phyloP scores from a whole-genome alignment of 2,888 invertebrate genomes.

The Formica aserva region DNA sequence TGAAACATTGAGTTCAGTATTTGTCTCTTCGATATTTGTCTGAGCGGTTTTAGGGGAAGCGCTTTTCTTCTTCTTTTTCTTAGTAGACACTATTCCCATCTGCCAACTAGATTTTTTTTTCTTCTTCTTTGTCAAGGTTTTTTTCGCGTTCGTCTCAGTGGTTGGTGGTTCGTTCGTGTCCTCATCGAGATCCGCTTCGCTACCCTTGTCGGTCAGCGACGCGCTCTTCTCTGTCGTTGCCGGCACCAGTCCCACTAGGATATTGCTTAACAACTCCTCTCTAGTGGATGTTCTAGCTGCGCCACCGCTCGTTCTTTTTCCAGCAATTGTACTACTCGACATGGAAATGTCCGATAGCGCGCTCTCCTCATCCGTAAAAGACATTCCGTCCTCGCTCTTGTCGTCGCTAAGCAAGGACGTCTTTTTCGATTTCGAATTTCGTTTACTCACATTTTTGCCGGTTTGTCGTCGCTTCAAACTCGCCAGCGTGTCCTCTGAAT shows the following conservation, averaged over 20 bases:
- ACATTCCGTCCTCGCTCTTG: constrained; percentile 65
- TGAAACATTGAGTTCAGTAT: background rate
- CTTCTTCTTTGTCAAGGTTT: constrained; percentile 70
- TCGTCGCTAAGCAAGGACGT: constrained; percentile 39
- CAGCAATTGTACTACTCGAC: constrained; percentile 70
- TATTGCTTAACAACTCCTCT: constrained; percentile 75
- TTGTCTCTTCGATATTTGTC: background rate
- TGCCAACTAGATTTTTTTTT: constrained; percentile 81
- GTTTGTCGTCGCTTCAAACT: constrained; percentile 22
- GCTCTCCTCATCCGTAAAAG: constrained; percentile 78
- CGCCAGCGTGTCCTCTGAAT: constrained; percentile 11
- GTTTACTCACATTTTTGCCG: constrained; percentile 34
- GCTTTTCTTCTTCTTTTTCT: constrained; percentile 71
- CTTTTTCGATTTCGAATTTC: constrained; percentile 49
- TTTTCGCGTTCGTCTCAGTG: constrained; percentile 33
- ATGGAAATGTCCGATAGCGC: constrained; percentile 80
- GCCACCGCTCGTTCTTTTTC: constrained; percentile 21
- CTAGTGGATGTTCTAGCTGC: constrained; percentile 56
- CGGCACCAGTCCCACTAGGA: constrained; percentile 69
- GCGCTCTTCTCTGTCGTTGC: constrained; percentile 53
- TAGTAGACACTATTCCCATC: constrained; percentile 79
- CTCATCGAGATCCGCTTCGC: constrained; percentile 72
- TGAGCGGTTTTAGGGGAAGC: background rate
- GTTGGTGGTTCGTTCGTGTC: constrained; percentile 49
- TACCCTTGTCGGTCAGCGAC: constrained; percentile 58